These are phyloP conservation scores for Danio aesculapii DNA, from an alignment of 2,797 vertebrate genomes.

Conservation along the genomic window DNA sequence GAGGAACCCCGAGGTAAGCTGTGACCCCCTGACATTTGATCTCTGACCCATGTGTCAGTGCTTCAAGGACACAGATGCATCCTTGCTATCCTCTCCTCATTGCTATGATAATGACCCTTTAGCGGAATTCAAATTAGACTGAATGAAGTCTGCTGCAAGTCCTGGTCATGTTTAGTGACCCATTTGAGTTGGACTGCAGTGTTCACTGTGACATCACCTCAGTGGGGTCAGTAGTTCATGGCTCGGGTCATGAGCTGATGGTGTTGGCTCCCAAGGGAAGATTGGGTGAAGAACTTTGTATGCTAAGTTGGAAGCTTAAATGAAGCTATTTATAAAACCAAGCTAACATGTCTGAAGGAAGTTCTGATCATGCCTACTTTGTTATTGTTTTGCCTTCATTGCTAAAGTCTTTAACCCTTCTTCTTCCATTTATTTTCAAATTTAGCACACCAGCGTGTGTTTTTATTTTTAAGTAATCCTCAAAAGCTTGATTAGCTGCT, in stretches of 20 bases:
- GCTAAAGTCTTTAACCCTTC: too few species aligned
- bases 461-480: too few species aligned
- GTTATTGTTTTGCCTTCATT: neutral
- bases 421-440: too few species aligned
- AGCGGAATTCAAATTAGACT: slow-evolving; percentile 65
- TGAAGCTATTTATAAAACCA: neutral
- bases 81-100: slow-evolving; percentile 15
- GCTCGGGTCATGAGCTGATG: neutral
- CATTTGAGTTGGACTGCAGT: slow-evolving; percentile 56
- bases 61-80: neutral
- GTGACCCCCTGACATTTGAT: slow-evolving; percentile 27
- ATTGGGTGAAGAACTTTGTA: neutral
- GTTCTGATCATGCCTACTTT: neutral
- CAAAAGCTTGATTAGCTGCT: too few species aligned
- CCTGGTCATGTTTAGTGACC: slow-evolving; percentile 65
- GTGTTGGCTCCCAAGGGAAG: neutral
- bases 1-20: slow-evolving; percentile 97
- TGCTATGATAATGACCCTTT: slow-evolving; percentile 60
- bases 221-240: neutral
- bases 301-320: neutral
- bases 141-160: slow-evolving; percentile 66
- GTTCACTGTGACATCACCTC: neutral
- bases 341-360: neutral
- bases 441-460: too few species aligned
- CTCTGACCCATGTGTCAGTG: slow-evolving; percentile 36